Base-by-base conservation (phyloP, 2,888 invertebrate species). In the Palloptera scutellata region DNA sequence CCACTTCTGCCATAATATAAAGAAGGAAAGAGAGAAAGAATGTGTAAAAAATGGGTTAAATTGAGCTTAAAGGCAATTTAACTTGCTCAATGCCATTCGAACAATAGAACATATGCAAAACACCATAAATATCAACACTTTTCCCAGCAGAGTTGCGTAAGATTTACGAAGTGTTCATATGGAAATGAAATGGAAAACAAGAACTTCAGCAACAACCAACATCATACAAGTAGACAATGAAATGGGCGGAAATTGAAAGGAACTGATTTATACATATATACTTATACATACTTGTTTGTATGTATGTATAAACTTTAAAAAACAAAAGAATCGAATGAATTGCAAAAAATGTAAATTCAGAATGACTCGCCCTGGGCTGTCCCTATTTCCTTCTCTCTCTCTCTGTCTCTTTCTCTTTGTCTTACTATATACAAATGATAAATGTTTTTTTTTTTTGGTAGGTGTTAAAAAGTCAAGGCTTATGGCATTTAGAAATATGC, bases 111-210 rank as follows among this genome's bases (percentile, higher is more conserved):
- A 58, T 58, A 58, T 58, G 58, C 43, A 58, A 58, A 58, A 58
- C 58, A 42, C 58, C 58, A 58, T 58, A 58, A 58, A 58, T 58
- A 58, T 43, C 6, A 58, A 58, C 58, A 43, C 58, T 58, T 58
- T 17, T 15, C 41, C 43, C 58, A 12, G 12, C 58, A 58, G 43
- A n/a, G 43, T 42, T 8, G 1, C 30, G 13, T n/a, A 41, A 43
- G 42, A 43, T 58, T 43, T 41, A 41, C 15, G 15, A n/a, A 11
- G 40, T 40, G 13, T 40, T 20, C 42, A 12, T 42, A 58, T 58
- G 41, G 15, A 58, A 19, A 43, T 43, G 58, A 48, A 48, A 15
- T 6, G 15, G 5, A 48, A 48, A 48, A 15, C 48, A 13, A 48
- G 11, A 48, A 15, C 48, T 5, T 1, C 48, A 4, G 5, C 13